Base-by-base conservation (phyloP, 2,888 invertebrate genomes). In the Xestia xanthographa region DNA sequence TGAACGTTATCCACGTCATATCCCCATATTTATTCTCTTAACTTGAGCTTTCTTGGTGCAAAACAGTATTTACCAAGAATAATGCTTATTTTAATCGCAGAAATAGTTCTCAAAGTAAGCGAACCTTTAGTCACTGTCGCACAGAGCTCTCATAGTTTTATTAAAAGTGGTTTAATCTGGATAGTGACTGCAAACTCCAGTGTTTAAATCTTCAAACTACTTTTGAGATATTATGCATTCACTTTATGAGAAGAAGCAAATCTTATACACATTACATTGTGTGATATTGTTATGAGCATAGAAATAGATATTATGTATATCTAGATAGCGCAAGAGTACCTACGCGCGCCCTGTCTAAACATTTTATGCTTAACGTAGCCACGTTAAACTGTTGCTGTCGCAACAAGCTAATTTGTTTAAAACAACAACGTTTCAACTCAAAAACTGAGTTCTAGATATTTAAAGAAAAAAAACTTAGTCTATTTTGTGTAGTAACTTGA, bases 81-180 rank as follows among this genome's bases (percentile, higher is more conserved):
- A 82, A 41, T 41, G 14, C 11, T 38, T 12, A 56, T 66, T 66
- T 79, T 56, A 82, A 67, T 62, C 34, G 82, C 38, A 62, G n/a
- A 66, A 66, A 76, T 76, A 5, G 9, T 66, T 62, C 12, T 9
- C 26, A 14, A 26, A 79, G 53, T 34, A 48, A 43, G 2, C 1
- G 48, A 79, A 29, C 22, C 45, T 14, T 62, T 38, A 82, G 26
- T 6, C 17, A 48, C 12, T 45, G n/a, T 43, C 22, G 26, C 26
- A 50, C 50, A 29, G 45, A 77, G 41, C 62, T 62, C n/a, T 48
- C 45, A 43, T 29, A 82, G 41, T 67, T 66, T 45, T 60, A 66
- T 76, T 48, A 77, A 72, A 60, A 38, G 14, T n/a, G 41, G 26
- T 82, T 67, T 62, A 67, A 82, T 79, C 53, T 34, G 17, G 66